Conservation (phyloP, 1,140 invertebrate species). For the Glossosoma conforme region DNA sequence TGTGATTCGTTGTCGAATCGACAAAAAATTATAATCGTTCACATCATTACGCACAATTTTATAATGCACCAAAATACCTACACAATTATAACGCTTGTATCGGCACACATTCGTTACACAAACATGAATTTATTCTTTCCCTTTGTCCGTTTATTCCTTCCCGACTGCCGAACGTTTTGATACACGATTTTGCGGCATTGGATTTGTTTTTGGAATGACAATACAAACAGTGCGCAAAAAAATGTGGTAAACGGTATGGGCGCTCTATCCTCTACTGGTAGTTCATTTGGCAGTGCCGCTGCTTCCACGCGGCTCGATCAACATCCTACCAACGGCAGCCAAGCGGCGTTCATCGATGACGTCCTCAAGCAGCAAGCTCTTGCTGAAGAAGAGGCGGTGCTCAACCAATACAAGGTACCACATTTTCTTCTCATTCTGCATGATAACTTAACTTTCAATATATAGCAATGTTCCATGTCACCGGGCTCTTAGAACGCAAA, state of each 20-base stretch:
- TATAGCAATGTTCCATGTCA: too few relatives aligned
- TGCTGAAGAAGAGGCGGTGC: slow-evolving; percentile 90
- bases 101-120: too few relatives aligned
- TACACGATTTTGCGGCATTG: slow-evolving; percentile 7
- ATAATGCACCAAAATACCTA: too few relatives aligned
- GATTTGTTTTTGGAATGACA: slow-evolving; percentile 24
- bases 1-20: too few relatives aligned
- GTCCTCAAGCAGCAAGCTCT: slow-evolving; percentile 78
- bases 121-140: neutral
- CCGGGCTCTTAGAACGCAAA: too few relatives aligned
- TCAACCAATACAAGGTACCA: slow-evolving; percentile 90
- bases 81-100: too few relatives aligned
- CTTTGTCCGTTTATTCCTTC: neutral
- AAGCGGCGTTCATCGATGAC: slow-evolving; percentile 68
- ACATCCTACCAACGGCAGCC: slow-evolving; percentile 57
- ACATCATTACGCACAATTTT: too few relatives aligned
- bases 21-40: too few relatives aligned
- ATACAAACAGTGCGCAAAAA: slow-evolving; percentile 79
- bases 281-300: slow-evolving; percentile 76
- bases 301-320: slow-evolving; percentile 66
- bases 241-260: slow-evolving; percentile 86
- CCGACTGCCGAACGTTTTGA: slow-evolving; percentile 23
- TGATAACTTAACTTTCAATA: too few relatives aligned
- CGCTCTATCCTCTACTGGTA: slow-evolving; percentile 82
- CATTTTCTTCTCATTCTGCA: slow-evolving; percentile 13